A percentile compares a stretch with the other conserved stretches of the same genome.
phyloP scores from a whole-genome alignment of 1,140 invertebrate species.

The Sminthurinus signatus region DNA sequence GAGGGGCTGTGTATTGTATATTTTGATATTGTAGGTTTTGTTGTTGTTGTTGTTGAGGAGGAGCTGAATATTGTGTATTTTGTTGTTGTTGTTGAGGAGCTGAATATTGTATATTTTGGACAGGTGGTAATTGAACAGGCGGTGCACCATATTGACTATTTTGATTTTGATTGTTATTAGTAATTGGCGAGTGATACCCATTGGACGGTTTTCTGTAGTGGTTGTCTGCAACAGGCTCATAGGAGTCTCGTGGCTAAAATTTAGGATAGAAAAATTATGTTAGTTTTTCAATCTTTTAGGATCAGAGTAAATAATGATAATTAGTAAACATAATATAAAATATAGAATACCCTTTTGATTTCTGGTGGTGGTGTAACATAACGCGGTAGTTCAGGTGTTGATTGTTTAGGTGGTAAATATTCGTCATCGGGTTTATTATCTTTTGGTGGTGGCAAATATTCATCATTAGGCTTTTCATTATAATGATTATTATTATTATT shows the following conservation, averaged over 20 bases:
- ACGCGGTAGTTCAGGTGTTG: neutral
- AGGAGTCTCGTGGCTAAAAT: conserved; percentile 17
- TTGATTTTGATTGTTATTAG: neutral
- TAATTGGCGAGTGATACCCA: conserved; percentile 6
- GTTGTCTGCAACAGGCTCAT: conserved; percentile 14
- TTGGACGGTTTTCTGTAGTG: conserved; percentile 22
- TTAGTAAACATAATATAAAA: no score
- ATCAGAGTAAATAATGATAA: no score
- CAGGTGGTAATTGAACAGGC: no score
- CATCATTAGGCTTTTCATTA: conserved; percentile 10
- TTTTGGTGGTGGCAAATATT: conserved; percentile 20
- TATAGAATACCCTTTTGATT: neutral
- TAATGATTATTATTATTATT: conserved; percentile 9
- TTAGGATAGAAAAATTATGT: no score
- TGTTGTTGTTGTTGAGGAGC: neutral
- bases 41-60: no score
- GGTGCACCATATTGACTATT: neutral
- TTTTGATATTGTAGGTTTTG: no score
- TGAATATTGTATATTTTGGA: neutral
- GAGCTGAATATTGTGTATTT: neutral
- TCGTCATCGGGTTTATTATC: neutral
- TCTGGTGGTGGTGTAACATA: neutral
- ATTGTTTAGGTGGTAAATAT: conserved; percentile 21
- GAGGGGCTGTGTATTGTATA: neutral
- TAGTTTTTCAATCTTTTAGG: no score